These are phyloP conservation scores for Spilarctia lutea DNA, from an alignment of 2,888 invertebrate genomes.

Conservation along the genomic window DNA sequence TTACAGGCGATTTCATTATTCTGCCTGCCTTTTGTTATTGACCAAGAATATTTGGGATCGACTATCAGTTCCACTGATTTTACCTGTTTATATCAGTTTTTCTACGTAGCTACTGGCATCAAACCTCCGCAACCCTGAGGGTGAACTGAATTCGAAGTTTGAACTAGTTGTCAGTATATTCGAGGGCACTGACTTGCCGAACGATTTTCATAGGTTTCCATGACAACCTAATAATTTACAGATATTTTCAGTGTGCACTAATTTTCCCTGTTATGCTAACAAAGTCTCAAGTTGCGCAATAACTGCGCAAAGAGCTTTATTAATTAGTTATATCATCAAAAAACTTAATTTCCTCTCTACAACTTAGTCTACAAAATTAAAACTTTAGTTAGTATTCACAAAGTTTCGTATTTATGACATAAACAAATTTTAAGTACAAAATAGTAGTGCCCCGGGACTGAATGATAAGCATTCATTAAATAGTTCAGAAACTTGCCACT, in stretches of 20 bases:
- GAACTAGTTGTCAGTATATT: no score
- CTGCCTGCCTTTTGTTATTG: no score
- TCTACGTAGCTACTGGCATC: no score
- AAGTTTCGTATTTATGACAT: conserved; percentile 16
- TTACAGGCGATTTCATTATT: no score
- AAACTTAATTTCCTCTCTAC: neutral
- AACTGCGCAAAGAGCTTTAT: neutral
- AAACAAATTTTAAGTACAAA: conserved; percentile 16
- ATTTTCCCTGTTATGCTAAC: neutral
- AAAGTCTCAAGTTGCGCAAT: neutral
- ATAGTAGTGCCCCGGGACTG: conserved; percentile 12
- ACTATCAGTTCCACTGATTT: no score
- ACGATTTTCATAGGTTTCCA: no score
- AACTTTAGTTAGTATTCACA: conserved; percentile 9
- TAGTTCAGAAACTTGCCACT: conserved; percentile 29
- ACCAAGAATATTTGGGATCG: no score
- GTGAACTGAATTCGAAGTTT: no score
- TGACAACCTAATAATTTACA: neutral
- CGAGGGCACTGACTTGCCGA: no score
- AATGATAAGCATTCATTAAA: conserved; percentile 39
- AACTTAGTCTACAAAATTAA: conserved; percentile 11
- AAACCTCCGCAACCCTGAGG: no score
- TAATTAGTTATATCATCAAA: conserved; percentile 8
- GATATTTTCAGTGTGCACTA: neutral
- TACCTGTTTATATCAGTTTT: no score